Base-by-base conservation (phyloP, 2,113 vertebrate genomes). In the Phrynosoma blainvillii region DNA sequence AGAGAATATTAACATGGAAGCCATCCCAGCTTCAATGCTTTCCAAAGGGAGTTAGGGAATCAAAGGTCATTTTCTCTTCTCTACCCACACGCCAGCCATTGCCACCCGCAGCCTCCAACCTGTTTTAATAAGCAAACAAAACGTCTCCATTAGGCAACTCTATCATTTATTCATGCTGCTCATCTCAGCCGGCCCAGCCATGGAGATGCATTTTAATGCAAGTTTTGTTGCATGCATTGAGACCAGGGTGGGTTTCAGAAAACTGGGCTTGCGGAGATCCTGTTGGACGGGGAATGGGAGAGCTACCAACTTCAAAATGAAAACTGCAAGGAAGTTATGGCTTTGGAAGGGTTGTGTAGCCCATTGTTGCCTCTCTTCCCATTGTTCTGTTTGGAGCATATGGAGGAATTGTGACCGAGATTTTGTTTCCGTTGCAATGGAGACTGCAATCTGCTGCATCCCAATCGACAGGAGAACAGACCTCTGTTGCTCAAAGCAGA, bases 91-190 rank as follows among this genome's bases (percentile, higher is more conserved):
- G 47, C 47, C 47, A n/a, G 18, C 52, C 52, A 30, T 56, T 12
- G 6, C 84, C 25, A 14, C 16, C 75, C 65, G 2, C 42, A 8
- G 11, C 16, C 21, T 4, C 84, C 54, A 70, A 62, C 89, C 80
- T 56, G 36, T 89, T 86, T 70, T 88, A 91, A 89, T 87, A 82
- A 89, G 86, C 86, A 88, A 87, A 89, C 89, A 84, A 79, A 87
- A 62, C 20, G 20, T 32, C 62, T 81, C 78, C 62, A 78, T 91
- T 84, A 56, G 62, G 77, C 76, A 56, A 71, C 65, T 18, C 66
- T 76, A 80, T 90, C 40, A 70, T 89, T 92, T 81, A 89, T 92
- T 89, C 87, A 79, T 85, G 68, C 47, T 13, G 20, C 40, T 16
- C 32, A 32, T 14, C 20, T 36, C 7, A 27, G 36, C 47, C 5